These are phyloP conservation scores for Protomyctophum bolini DNA, from an alignment of 2,113 vertebrate genomes.

Conservation along the genomic window DNA sequence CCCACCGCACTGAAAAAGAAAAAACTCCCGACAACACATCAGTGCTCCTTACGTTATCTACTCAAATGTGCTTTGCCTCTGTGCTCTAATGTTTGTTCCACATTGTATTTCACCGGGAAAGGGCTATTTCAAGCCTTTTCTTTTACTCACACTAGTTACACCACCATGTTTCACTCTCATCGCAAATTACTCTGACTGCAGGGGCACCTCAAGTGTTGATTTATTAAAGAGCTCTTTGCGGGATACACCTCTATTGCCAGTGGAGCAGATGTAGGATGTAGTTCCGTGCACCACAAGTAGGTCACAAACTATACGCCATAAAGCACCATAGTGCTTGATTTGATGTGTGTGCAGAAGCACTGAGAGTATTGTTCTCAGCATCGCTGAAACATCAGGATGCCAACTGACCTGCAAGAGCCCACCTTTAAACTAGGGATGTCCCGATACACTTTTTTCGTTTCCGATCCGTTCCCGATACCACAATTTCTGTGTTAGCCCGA, in stretches of 20 bases:
- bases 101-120: neutral
- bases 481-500: no score
- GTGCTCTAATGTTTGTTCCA: neutral
- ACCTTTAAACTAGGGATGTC: neutral
- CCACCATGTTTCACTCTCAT: neutral
- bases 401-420: constrained; percentile 18
- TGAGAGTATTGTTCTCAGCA: constrained; percentile 15
- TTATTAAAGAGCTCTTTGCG: constrained; percentile 55
- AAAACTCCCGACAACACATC: no score
- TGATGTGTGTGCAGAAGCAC: neutral
- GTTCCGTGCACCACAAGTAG: constrained; percentile 50
- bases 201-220: constrained; percentile 34
- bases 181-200: constrained; percentile 2
- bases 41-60: no score
- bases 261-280: constrained; percentile 27
- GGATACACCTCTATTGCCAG: constrained; percentile 35
- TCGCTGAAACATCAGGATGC: neutral
- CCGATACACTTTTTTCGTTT: no score
- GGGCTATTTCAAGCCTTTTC: neutral
- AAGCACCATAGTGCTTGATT: neutral
- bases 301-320: constrained; percentile 55
- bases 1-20: no score
- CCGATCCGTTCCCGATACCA: no score
- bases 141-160: neutral
- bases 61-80: no score